Evolutionary conservation across 2,113 vertebrate genomes (phyloP).

Genomic region (Pterophyllum scalare): DNA sequence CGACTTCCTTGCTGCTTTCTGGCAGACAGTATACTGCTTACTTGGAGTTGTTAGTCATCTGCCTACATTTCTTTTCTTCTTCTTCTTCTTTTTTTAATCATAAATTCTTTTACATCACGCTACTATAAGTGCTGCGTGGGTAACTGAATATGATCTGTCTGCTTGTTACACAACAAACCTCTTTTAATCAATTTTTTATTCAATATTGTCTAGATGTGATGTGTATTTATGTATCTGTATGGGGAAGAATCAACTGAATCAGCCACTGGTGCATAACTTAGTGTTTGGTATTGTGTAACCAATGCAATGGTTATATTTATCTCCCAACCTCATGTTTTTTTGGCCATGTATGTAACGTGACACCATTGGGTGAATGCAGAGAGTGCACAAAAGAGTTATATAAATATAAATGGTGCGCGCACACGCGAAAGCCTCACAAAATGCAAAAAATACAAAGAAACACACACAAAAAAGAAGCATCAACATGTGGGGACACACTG

Average conservation of each 20-base stretch:
- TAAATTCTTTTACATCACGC: conserved; percentile 28
- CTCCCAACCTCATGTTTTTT: conserved; percentile 14
- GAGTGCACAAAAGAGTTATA: neutral
- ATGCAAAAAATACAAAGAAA: neutral
- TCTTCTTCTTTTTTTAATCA: conserved; percentile 20
- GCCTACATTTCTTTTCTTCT: conserved; percentile 33
- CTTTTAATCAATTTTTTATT: conserved; percentile 29
- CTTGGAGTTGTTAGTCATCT: conserved; percentile 45
- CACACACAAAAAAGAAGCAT: neutral
- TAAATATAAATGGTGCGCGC: conserved; percentile 13
- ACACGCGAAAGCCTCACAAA: conserved; percentile 25
- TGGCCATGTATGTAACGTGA: conserved; percentile 3
- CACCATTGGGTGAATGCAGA: neutral
- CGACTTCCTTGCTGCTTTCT: conserved; percentile 58
- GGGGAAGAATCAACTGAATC: conserved; percentile 57
- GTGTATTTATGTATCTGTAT: conserved; percentile 50
- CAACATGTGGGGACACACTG: conserved; percentile 29
- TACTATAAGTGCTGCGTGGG: conserved; percentile 46
- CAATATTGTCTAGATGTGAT: conserved; percentile 23
- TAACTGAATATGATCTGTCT: conserved; percentile 42
- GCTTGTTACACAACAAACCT: conserved; percentile 45
- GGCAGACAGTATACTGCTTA: conserved; percentile 54
- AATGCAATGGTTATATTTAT: conserved; percentile 30
- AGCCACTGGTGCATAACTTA: conserved; percentile 32
- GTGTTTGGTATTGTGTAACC: conserved; percentile 21